Percentiles rank a stretch among this genome's conserved stretches.
Evolutionary conservation across 2,113 vertebrate species (phyloP).

Genomic region (Antennarius striatus): DNA sequence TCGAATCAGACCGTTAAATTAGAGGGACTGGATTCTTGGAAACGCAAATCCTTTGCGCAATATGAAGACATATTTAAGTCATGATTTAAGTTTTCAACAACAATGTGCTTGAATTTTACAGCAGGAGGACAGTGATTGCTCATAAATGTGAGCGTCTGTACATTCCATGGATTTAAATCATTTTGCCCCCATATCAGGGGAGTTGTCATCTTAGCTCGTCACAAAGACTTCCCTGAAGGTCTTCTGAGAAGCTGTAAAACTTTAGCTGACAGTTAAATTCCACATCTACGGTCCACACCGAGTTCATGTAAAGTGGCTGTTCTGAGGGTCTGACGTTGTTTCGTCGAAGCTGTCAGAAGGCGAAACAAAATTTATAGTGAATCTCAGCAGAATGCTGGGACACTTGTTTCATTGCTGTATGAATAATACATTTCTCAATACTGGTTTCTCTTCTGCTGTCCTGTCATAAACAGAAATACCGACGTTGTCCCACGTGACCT

Average conservation of each 20-base stretch:
- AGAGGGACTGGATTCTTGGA: conserved; percentile 35
- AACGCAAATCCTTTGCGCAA: conserved; percentile 16
- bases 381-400: too few relatives aligned
- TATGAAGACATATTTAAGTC: conserved; percentile 25
- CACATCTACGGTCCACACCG: neutral
- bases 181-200: conserved; percentile 38
- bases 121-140: conserved; percentile 26
- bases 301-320: too few relatives aligned
- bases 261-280: conserved; percentile 12
- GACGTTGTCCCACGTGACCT: neutral
- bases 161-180: conserved; percentile 40
- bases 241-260: conserved; percentile 49
- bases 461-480: too few relatives aligned
- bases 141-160: conserved; percentile 16
- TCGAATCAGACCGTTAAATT: conserved; percentile 25
- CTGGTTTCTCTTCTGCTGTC: too few relatives aligned
- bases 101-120: conserved; percentile 5
- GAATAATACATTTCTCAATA: too few relatives aligned
- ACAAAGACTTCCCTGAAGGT: conserved; percentile 61
- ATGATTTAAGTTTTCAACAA: conserved; percentile 9
- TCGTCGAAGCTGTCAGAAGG: too few relatives aligned
- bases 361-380: too few relatives aligned
- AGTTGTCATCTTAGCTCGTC: conserved; percentile 49
- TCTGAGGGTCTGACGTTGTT: too few relatives aligned
- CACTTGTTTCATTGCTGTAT: too few relatives aligned